Percentiles rank a stretch among this genome's conserved stretches.
These are phyloP conservation scores for Physocephala rufipes DNA, from an alignment of 2,888 invertebrate genomes.

Conservation along the genomic window DNA sequence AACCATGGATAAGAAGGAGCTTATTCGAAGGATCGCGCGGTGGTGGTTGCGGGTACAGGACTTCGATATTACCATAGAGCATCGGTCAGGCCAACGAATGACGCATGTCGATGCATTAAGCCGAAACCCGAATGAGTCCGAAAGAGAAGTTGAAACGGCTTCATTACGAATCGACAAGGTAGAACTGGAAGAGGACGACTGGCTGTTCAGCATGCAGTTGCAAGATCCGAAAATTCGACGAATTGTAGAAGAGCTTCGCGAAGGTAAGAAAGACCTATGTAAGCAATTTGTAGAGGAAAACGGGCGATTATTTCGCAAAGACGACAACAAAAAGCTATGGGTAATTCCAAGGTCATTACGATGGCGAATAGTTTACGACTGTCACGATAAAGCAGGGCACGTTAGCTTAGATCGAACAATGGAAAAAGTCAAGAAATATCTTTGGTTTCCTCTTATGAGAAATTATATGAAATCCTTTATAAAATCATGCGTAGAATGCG, in stretches of 20 bases:
- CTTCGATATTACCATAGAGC: slow-evolving; percentile 40
- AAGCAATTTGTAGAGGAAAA: slow-evolving; percentile 30
- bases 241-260: not conserved
- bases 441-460: slow-evolving; percentile 34
- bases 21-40: slow-evolving; percentile 37
- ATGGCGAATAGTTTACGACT: slow-evolving; percentile 27
- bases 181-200: slow-evolving; percentile 17
- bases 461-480: slow-evolving; percentile 29
- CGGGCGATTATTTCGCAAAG: slow-evolving; percentile 34
- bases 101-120: slow-evolving; percentile 42
- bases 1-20: slow-evolving; percentile 35
- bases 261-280: not conserved
- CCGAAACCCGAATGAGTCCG: not conserved
- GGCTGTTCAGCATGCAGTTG: slow-evolving; percentile 29
- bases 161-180: slow-evolving; percentile 23
- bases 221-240: slow-evolving; percentile 21
- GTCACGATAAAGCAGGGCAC: slow-evolving; percentile 36
- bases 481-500: slow-evolving; percentile 25
- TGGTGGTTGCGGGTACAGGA: slow-evolving; percentile 46
- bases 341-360: slow-evolving; percentile 37
- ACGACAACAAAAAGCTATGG: slow-evolving; percentile 30
- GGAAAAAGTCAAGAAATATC: not conserved
- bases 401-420: slow-evolving; percentile 35
- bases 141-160: slow-evolving; percentile 24
- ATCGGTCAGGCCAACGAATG: slow-evolving; percentile 40